These are phyloP conservation scores for Drosophila infuscata DNA, from an alignment of 2,888 invertebrate species.

Conservation along the genomic window DNA sequence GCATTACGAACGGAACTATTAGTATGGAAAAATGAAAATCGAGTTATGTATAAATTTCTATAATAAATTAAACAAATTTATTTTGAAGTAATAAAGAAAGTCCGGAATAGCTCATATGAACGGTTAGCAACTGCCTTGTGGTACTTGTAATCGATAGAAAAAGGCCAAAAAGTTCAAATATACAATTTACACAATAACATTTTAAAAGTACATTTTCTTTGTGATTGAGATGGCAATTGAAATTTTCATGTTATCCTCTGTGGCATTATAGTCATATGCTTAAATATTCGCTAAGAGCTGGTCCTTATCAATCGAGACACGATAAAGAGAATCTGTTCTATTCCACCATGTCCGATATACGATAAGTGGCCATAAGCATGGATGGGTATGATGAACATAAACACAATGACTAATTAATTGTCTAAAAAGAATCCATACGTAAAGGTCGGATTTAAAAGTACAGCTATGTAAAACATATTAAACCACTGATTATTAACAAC, in stretches of 20 bases:
- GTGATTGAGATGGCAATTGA: neutral
- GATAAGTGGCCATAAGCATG: slow-evolving; percentile 19
- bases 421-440: slow-evolving; percentile 16
- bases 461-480: slow-evolving; percentile 28
- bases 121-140: neutral
- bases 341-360: slow-evolving; percentile 37
- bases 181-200: neutral
- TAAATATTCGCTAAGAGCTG: neutral
- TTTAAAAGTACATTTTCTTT: neutral
- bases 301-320: neutral
- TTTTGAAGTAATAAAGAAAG: neutral
- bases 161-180: neutral
- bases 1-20: neutral
- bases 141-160: neutral
- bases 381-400: slow-evolving; percentile 41
- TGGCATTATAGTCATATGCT: neutral
- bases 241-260: neutral
- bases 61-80: neutral
- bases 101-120: slow-evolving; percentile 3
- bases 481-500: slow-evolving; percentile 8
- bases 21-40: neutral
- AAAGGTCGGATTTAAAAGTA: slow-evolving; percentile 45
- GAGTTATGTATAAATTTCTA: neutral
- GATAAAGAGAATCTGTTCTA: slow-evolving; percentile 18
- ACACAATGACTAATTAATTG: slow-evolving; percentile 59